Conservation (phyloP, 2,888 invertebrate species). For the Ctena decussata region DNA sequence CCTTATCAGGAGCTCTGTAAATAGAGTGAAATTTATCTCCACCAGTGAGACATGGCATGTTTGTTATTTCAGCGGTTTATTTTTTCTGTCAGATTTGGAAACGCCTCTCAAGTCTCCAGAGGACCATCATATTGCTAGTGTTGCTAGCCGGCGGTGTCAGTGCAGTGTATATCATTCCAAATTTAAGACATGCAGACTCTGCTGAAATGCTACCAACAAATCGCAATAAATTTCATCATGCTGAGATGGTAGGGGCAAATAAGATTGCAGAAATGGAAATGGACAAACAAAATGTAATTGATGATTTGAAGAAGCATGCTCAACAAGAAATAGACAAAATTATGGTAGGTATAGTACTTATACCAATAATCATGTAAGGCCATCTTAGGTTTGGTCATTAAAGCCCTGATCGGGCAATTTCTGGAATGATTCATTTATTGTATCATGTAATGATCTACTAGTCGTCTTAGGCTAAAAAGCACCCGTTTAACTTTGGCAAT, state of each 20-base stretch:
- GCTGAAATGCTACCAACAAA: background rate
- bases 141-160: constrained; percentile 75
- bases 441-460: no score
- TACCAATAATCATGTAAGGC: no score
- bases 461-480: no score
- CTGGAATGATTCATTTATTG: no score
- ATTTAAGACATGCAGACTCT: constrained; percentile 55
- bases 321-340: constrained; percentile 61
- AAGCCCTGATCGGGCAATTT: no score
- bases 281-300: constrained; percentile 56
- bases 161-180: constrained; percentile 77
- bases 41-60: no score
- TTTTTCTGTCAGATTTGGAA: constrained; percentile 85
- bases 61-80: no score
- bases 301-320: constrained; percentile 66
- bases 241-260: constrained; percentile 38
- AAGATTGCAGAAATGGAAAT: constrained; percentile 49
- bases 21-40: no score
- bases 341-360: constrained; percentile 56
- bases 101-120: constrained; percentile 84
- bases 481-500: no score
- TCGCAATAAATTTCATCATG: constrained; percentile 36
- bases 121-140: constrained; percentile 78
- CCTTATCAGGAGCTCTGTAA: no score
- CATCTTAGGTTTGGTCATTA: no score